Base-by-base conservation (phyloP, 1,140 invertebrate species). In the Nasonia giraulti region DNA sequence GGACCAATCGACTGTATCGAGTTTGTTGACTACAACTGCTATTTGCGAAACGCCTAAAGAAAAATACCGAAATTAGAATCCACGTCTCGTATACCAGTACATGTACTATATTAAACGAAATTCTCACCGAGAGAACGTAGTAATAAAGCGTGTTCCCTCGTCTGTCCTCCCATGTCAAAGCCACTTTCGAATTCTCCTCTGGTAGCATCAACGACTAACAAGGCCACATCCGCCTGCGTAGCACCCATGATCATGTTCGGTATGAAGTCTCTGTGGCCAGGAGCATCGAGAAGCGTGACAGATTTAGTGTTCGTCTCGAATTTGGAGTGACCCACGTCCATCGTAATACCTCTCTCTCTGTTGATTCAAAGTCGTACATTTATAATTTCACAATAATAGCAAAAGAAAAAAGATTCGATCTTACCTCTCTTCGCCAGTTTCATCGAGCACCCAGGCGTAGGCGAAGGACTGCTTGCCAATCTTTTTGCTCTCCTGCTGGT, bases 1-100 rank as follows among this genome's bases (percentile, higher is more conserved):
- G 87, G 97, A 97, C 99, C 99, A 99, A 90, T 98, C 95, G 1
- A 99, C 99, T n/a, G 99, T 99, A 93, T 99, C 99, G 98, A 99
- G 99, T 95, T 99, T 97, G 94, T 96, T 92, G 69, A 93, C 88
- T 82, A 93, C 88, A n/a, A 93, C 92, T 27, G 91, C 91, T 50
- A 93, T 47, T 68, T 93, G 91, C 27, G 90, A 91, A 40, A 93
- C 87, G 73, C 92, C 92, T 93, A 69, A 68, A 87, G 27, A 33
- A 69, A n/a, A 71, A 71, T 31, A 76, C 33, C 20, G 27, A 62
- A 40, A 27, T 44, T 17, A 71, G 62, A 80, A 85, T 69, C 40
- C 40, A 44, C 8, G 40, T 44, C 8, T 3, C 10, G 31, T 20
- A 23, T 8, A 37, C 11, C 2, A 62, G 1, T 78, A 79, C 27